Evolutionary conservation across 2,888 invertebrate species (phyloP), one percentile per base, ranked within the genome.

Genomic region (Lasioglossum morio): DNA sequence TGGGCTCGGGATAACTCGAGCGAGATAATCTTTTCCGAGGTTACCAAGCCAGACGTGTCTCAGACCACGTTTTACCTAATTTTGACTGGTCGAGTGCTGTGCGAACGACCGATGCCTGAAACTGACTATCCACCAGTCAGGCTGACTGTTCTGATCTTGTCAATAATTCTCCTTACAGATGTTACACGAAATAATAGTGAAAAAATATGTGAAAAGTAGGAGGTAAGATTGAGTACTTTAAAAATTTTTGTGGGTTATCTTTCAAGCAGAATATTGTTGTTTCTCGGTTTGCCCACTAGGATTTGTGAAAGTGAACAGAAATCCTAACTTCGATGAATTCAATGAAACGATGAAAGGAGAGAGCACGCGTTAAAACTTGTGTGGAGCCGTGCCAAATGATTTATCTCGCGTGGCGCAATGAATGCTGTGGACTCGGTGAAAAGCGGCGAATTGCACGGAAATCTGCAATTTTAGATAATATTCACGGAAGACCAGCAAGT

Each of bases 401-500:
- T 30, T 7, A 63, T 63, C 30, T 3, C 7, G 7, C 19, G 63
- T 30, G 16, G 63, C 7, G 2, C 30, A 63, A 16, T 30, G 7
- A 63, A 30, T 63, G 16, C 30, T 7, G 30, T 57, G n/a, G 12
- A 57, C 57, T 10, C n/a, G 16, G 16, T 8, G 63, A 19, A 63
- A 16, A 19, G 63, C 30, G 2, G 19, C 8, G 30, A 30, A 30
- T 30, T 16, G 19, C 30, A 30, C 30, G 30, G 63, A 3, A 63
- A 30, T 30, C 34, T 63, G n/a, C 27, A 70, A 79, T 88, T 83
- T 81, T 72, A 60, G 37, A 70, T n/a, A 77, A 34, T 66, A 77
- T 84, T 69, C 53, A 70, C 63, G 79, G 75, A 46, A 73, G 16
- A 63, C 40, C 60, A 57, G 80, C 72, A 78, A 72, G 40, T 73